Evolutionary conservation across 2,888 invertebrate species (phyloP).

Genomic region (Pheosia tremula): DNA sequence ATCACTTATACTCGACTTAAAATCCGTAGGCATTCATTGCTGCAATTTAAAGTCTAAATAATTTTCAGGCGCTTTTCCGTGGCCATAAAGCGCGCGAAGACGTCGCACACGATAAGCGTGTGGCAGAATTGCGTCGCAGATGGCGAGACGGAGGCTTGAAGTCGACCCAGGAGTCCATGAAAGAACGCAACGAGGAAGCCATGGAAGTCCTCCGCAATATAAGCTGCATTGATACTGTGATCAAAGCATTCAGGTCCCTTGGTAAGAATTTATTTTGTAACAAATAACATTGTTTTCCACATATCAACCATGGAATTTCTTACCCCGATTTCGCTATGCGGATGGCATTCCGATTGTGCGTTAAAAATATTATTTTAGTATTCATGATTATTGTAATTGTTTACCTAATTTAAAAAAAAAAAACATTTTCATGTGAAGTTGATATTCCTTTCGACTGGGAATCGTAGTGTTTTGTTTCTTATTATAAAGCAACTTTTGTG

Average conservation of each 20-base stretch:
- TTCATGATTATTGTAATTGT: too few relatives aligned
- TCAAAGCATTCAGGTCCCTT: slow-evolving; percentile 70
- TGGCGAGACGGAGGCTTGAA: slow-evolving; percentile 69
- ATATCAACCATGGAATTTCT: too few relatives aligned
- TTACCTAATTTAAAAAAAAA: too few relatives aligned
- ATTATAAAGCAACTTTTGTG: too few relatives aligned
- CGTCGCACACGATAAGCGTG: slow-evolving; percentile 47
- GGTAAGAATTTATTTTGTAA: slow-evolving; percentile 49
- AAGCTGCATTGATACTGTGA: slow-evolving; percentile 66
- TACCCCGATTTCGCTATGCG: too few relatives aligned
- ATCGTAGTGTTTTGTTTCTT: too few relatives aligned
- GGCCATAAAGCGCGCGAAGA: slow-evolving; percentile 69
- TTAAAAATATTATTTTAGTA: too few relatives aligned
- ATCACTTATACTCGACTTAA: too few relatives aligned
- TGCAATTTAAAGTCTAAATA: background rate
- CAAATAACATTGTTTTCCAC: background rate
- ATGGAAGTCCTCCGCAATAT: slow-evolving; percentile 66
- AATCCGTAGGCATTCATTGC: too few relatives aligned
- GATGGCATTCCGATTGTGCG: too few relatives aligned
- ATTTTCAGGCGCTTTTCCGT: slow-evolving; percentile 77
- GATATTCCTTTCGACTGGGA: too few relatives aligned
- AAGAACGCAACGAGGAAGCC: slow-evolving; percentile 72
- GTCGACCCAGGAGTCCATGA: slow-evolving; percentile 65
- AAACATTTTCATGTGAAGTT: too few relatives aligned
- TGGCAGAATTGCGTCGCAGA: slow-evolving; percentile 60